phyloP scores from a whole-genome alignment of 1,140 invertebrate species.

The Daktulosphaira vitifoliae region DNA sequence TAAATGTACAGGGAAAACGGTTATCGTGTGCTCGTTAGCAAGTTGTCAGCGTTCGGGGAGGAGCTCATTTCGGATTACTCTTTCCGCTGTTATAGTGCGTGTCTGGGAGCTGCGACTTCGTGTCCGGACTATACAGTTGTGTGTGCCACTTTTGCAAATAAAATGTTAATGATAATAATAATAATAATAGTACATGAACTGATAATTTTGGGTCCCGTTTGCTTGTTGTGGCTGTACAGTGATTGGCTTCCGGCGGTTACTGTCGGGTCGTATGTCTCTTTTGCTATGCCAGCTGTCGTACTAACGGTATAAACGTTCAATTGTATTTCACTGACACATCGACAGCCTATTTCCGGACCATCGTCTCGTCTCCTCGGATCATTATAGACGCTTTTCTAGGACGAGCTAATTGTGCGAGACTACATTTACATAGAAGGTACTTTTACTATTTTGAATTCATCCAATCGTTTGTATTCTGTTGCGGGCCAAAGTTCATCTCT shows the following conservation, averaged over 20 bases:
- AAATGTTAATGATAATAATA: background rate
- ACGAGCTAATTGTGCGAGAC: no score
- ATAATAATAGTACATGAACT: background rate
- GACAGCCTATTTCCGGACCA: background rate
- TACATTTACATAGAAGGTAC: no score
- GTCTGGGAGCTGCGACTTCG: background rate
- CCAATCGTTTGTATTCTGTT: no score
- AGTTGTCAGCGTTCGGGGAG: no score
- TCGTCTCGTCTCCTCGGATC: no score
- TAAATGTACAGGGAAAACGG: no score
- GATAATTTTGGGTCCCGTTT: slow-evolving; percentile 28
- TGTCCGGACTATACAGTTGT: background rate
- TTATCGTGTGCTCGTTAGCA: no score
- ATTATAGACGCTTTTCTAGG: no score
- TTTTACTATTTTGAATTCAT: no score
- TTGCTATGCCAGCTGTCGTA: background rate
- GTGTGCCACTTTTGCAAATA: slow-evolving; percentile 17
- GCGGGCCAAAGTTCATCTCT: no score
- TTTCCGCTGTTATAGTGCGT: background rate
- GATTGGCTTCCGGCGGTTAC: slow-evolving; percentile 20
- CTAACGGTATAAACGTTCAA: slow-evolving; percentile 31
- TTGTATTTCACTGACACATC: background rate
- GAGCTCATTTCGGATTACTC: background rate
- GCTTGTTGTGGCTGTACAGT: background rate
- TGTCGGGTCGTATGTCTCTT: background rate